Conservation (phyloP, 2,797 vertebrate genomes). For the Notamacropus eugenii region DNA sequence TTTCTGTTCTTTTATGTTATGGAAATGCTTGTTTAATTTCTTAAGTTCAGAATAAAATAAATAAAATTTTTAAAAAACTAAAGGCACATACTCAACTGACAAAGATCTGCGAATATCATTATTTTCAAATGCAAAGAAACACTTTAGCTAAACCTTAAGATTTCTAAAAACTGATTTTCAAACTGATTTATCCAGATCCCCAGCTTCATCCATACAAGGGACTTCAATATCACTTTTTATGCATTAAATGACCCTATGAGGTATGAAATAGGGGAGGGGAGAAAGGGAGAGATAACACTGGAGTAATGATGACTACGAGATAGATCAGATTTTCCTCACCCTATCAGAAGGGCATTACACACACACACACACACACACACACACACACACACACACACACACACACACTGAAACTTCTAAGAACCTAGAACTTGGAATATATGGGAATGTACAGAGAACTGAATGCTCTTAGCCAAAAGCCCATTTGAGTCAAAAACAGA, state of each 20-base stretch:
- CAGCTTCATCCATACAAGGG: neutral
- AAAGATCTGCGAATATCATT: neutral
- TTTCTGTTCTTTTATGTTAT: neutral
- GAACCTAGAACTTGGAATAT: neutral
- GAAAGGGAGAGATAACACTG: neutral
- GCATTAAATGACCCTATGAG: neutral
- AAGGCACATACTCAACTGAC: neutral
- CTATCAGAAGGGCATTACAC: neutral
- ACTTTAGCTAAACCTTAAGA: neutral
- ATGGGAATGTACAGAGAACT: neutral
- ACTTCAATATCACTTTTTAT: neutral
- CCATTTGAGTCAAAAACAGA: neutral
- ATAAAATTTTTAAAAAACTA: neutral
- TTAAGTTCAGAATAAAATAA: neutral
- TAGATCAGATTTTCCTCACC: neutral
- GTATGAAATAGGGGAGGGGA: neutral
- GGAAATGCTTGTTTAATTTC: neutral
- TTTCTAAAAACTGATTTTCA: neutral
- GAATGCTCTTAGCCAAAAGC: neutral
- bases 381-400: neutral
- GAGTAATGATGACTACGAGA: neutral
- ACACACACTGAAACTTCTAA: neutral
- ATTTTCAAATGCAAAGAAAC: neutral
- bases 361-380: neutral
- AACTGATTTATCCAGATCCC: neutral